Percentiles rank a stretch among this genome's conserved stretches.
Conservation (phyloP, 2,113 vertebrate species). For the Tyto alba region DNA sequence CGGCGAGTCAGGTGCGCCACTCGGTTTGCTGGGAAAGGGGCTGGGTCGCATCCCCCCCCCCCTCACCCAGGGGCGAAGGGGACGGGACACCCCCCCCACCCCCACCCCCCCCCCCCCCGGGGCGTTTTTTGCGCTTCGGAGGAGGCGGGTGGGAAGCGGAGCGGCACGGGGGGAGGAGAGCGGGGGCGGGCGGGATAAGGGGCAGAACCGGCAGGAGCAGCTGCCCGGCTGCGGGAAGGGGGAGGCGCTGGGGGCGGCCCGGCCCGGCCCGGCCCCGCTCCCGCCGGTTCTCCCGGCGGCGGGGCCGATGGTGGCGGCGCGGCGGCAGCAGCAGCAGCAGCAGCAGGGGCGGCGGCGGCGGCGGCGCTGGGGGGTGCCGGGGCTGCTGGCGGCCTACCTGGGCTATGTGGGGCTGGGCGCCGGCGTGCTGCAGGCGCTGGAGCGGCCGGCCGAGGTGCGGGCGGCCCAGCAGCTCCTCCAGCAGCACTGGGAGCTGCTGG, state of each 20-base stretch:
- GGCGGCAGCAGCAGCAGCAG: background rate
- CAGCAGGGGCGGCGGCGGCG: background rate
- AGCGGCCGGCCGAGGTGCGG: conserved; percentile 63
- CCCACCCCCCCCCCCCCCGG: no score
- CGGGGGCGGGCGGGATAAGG: no score
- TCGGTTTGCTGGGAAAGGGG: accelerated
- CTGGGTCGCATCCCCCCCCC: accelerated
- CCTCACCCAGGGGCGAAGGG: accelerated
- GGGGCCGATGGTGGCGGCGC: background rate
- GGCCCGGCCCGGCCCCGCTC: background rate
- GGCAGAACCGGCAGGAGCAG: no score
- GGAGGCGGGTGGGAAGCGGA: no score
- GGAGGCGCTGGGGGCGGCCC: no score
- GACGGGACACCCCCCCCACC: accelerated
- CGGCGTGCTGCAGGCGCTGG: conserved; percentile 80
- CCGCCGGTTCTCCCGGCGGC: no score
- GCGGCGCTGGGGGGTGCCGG: conserved; percentile 41
- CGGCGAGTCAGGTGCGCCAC: accelerated
- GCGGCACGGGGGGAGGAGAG: no score
- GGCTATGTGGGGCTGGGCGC: conserved; percentile 81
- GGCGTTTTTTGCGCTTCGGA: no score
- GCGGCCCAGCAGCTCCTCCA: conserved; percentile 30
- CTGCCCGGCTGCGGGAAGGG: no score
- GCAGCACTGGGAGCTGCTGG: conserved; percentile 64
- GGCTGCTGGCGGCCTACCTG: conserved; percentile 74